Conservation (phyloP, 2,888 invertebrate genomes). For the Thereva unica region DNA sequence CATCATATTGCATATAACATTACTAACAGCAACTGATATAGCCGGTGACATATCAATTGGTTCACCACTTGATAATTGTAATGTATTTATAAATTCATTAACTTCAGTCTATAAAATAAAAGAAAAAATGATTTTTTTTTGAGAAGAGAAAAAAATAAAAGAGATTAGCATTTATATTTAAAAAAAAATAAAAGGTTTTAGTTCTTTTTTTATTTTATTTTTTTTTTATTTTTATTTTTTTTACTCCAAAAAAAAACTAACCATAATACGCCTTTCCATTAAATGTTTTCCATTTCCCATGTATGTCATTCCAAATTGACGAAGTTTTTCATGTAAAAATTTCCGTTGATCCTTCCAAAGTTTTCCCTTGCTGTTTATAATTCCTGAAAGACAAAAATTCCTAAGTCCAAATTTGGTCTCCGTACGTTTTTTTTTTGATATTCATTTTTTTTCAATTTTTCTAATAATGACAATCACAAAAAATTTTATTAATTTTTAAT, state of each 20-base stretch:
- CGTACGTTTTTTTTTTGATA: not conserved
- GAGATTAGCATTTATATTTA: not conserved
- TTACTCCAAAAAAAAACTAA: too few species aligned
- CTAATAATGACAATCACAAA: too few species aligned
- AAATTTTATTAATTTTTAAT: too few species aligned
- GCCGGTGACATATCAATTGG: slow-evolving; percentile 75
- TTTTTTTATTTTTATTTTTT: not conserved
- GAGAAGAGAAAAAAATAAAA: not conserved
- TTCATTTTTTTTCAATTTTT: not conserved
- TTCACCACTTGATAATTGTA: slow-evolving; percentile 64
- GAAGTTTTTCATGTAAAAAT: slow-evolving; percentile 82
- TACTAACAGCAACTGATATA: slow-evolving; percentile 81
- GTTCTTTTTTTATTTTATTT: not conserved
- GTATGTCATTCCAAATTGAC: slow-evolving; percentile 87
- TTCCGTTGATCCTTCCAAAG: slow-evolving; percentile 89
- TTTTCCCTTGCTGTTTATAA: slow-evolving; percentile 85
- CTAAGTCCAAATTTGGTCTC: slow-evolving; percentile 1
- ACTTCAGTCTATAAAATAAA: slow-evolving; percentile 69
- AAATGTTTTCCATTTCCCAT: slow-evolving; percentile 77
- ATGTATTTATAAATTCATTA: slow-evolving; percentile 69
- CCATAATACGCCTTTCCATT: slow-evolving; percentile 85
- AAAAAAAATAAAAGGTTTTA: not conserved
- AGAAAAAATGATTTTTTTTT: slow-evolving; percentile 38
- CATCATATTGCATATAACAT: slow-evolving; percentile 87
- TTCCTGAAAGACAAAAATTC: slow-evolving; percentile 65